These are phyloP conservation scores for Tetragnatha montana DNA, from an alignment of 2,888 invertebrate species.

Conservation along the genomic window DNA sequence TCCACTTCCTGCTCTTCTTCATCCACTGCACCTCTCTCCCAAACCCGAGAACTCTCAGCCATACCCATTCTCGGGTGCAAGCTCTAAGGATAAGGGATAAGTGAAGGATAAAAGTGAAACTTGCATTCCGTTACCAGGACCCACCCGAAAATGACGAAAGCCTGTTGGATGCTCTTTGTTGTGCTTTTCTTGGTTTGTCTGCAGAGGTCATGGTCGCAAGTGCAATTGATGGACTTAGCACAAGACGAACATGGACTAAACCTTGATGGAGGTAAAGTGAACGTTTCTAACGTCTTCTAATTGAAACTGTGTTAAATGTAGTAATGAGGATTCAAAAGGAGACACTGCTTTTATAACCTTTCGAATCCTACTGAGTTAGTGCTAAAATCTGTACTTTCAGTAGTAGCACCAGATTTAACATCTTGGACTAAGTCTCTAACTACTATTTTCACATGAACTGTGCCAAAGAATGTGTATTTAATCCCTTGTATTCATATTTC, in stretches of 20 bases:
- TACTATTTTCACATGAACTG: no score
- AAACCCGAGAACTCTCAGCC: constrained; percentile 5
- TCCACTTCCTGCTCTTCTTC: constrained; percentile 63
- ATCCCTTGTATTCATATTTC: no score
- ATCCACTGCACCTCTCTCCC: not conserved
- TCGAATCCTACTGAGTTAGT: no score
- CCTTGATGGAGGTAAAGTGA: constrained; percentile 58
- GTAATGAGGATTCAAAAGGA: no score
- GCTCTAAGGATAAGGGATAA: constrained; percentile 22
- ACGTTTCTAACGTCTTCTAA: no score
- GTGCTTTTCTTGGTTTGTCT: constrained; percentile 60
- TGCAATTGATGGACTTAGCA: constrained; percentile 62
- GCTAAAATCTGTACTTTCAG: no score
- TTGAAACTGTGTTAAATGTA: no score
- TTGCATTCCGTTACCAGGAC: constrained; percentile 30
- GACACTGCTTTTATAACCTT: no score
- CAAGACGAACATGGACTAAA: constrained; percentile 62
- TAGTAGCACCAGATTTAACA: no score
- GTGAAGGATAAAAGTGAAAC: constrained; percentile 60
- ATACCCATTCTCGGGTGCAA: constrained; percentile 27
- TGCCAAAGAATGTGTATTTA: no score
- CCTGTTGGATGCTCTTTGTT: constrained; percentile 68
- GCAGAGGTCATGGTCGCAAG: constrained; percentile 66
- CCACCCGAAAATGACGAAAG: constrained; percentile 55
- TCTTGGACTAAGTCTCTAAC: no score